Evolutionary conservation across 2,797 vertebrate species (phyloP), one percentile per base, ranked within the genome.

Genomic region (Hemitrygon akajei): DNA sequence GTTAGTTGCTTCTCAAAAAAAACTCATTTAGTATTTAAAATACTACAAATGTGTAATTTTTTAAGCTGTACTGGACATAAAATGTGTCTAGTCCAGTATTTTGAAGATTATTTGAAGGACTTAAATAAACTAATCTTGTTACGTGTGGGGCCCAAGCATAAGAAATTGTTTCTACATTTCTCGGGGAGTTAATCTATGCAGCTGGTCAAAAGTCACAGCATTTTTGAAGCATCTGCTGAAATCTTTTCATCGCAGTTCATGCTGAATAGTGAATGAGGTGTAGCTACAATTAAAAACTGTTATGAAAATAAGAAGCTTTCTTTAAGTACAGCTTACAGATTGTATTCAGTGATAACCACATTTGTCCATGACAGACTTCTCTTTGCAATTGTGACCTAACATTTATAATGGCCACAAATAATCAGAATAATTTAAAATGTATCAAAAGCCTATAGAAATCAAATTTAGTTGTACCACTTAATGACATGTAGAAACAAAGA

Each of bases 101-200:
- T 71, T 16, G 14, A 56, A 25, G 71, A 56, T 56, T 56, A 75
- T 71, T 11, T 93, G 25, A 76, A 93, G 71, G 47, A 58, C 47
- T 75, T 71, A 93, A 75, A 73, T 25, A 93, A 56, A 40, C 73
- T 93, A 76, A 93, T 71, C 71, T 93, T 76, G 69, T 93, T 76
- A 93, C 76, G 73, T 14, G n/a, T 76, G 91, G 91, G 5, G 66
- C 37, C 37, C 56, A 12, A 93, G 91, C 47, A 1, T 76, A 76
- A 93, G 30, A 94, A 95, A 94, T 94, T 95, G 94, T 95, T 96
- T 95, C 94, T 94, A 79, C 93, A 93, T 37, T 95, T 94, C 96
- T 95, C 95, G 95, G 96, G 94, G 95, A 93, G 94, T 96, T 97
- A 97, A 97, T 96, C 96, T 96, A 94, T 94, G 87, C 95, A 94